A percentile compares a stretch with the other conserved stretches of the same genome.
Evolutionary conservation across 2,113 vertebrate genomes (phyloP).

Genomic region (Stercorarius parasiticus): DNA sequence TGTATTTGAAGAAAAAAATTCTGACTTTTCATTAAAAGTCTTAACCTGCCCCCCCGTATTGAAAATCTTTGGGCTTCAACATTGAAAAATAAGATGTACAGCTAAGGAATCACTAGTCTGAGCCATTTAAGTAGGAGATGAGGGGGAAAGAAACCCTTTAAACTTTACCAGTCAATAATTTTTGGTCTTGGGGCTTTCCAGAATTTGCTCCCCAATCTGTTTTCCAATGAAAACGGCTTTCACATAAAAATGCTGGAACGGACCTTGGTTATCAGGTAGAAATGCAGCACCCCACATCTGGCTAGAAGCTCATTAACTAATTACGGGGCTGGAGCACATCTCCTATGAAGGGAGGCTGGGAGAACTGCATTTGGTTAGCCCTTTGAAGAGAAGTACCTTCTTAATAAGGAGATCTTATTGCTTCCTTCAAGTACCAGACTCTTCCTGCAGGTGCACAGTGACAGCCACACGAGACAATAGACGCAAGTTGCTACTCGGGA

Average conservation of each 20-base stretch:
- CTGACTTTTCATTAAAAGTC: background rate
- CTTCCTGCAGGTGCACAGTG: background rate
- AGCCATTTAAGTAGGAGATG: background rate
- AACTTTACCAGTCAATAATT: background rate
- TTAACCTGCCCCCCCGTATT: background rate
- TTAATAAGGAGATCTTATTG: background rate
- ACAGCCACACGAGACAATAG: background rate
- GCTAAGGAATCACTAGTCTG: background rate
- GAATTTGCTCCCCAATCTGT: background rate
- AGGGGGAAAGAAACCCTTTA: background rate
- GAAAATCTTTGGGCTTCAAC: background rate
- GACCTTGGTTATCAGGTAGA: background rate
- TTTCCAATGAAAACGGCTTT: background rate
- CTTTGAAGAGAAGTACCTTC: background rate
- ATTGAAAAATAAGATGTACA: background rate
- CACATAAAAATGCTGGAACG: background rate
- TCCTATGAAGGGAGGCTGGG: background rate
- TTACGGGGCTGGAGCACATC: background rate
- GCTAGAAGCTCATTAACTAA: background rate
- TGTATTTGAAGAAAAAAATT: background rate
- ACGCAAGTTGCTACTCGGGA: background rate
- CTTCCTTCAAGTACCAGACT: background rate
- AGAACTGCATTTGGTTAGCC: background rate
- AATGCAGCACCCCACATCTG: background rate
- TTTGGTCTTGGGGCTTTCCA: background rate